Evolutionary conservation across 2,797 vertebrate species (phyloP).

Genomic region (Acrocephalus scirpaceus): DNA sequence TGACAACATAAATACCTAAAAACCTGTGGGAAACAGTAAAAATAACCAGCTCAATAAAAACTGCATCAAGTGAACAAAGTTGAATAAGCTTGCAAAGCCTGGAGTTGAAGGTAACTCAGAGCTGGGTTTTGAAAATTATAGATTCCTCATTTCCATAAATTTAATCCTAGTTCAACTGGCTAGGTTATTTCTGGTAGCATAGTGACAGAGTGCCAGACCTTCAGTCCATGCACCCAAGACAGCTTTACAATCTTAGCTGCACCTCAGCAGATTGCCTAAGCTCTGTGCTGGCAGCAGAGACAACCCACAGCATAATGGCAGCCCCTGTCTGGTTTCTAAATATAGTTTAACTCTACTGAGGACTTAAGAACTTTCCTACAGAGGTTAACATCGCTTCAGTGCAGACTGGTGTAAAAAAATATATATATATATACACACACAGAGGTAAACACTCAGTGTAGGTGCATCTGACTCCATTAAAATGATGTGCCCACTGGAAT

Average conservation of each 20-base stretch:
- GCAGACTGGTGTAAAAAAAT: background rate
- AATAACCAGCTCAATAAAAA: background rate
- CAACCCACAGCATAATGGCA: background rate
- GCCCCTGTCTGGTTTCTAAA: background rate
- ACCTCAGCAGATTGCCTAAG: background rate
- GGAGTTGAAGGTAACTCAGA: background rate
- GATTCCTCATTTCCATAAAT: background rate
- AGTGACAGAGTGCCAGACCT: background rate
- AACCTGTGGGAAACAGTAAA: background rate
- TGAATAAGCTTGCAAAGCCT: background rate
- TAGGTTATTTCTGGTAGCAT: background rate
- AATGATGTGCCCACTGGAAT: background rate
- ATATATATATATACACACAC: background rate
- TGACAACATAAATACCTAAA: background rate
- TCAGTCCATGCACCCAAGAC: background rate
- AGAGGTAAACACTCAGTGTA: background rate
- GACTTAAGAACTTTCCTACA: background rate
- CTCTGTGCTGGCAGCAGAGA: background rate
- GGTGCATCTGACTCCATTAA: slow-evolving; percentile 14
- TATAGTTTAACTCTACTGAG: background rate
- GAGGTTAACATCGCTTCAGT: background rate
- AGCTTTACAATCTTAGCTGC: background rate
- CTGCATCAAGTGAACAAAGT: background rate
- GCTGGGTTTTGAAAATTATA: background rate
- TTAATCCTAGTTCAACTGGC: background rate